Conservation (phyloP, 2,888 invertebrate genomes). For the Baronia brevicornis region DNA sequence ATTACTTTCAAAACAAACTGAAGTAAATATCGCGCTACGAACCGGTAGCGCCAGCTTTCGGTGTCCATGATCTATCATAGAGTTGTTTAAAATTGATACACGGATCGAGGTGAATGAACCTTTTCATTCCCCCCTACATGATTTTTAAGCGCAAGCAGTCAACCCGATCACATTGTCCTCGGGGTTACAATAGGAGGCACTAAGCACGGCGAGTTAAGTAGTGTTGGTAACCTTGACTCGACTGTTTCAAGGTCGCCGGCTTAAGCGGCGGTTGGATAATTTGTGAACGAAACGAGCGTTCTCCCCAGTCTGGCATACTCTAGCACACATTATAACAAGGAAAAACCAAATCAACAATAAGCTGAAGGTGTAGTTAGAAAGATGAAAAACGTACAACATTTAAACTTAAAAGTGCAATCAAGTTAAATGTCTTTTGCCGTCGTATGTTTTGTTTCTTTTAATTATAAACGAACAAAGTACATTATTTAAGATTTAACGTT, state of each 20-base stretch:
- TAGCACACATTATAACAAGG: too few species aligned
- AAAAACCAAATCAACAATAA: too few species aligned
- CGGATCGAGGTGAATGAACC: constrained; percentile 56
- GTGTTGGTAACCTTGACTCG: constrained; percentile 52
- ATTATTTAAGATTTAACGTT: too few species aligned
- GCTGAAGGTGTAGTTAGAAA: too few species aligned
- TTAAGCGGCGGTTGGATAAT: constrained; percentile 18
- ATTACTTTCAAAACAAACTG: background rate
- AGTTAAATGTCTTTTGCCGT: too few species aligned
- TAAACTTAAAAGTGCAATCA: too few species aligned
- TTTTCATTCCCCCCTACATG: constrained; percentile 40
- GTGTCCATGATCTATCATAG: constrained; percentile 29
- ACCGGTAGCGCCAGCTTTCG: too few species aligned
- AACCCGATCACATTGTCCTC: constrained; percentile 56
- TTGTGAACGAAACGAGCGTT: constrained; percentile 20
- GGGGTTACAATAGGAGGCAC: constrained; percentile 51
- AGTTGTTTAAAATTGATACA: constrained; percentile 59
- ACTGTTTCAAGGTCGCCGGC: constrained; percentile 55
- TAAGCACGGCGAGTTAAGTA: constrained; percentile 28
- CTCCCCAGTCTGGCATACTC: constrained; percentile 11
- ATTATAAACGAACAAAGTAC: too few species aligned
- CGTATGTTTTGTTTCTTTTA: too few species aligned
- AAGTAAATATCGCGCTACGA: too few species aligned
- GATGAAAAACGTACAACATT: too few species aligned
- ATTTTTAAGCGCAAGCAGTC: constrained; percentile 49